phyloP scores from a whole-genome alignment of 2,888 invertebrate species.

The Strigamia transsilvanica region DNA sequence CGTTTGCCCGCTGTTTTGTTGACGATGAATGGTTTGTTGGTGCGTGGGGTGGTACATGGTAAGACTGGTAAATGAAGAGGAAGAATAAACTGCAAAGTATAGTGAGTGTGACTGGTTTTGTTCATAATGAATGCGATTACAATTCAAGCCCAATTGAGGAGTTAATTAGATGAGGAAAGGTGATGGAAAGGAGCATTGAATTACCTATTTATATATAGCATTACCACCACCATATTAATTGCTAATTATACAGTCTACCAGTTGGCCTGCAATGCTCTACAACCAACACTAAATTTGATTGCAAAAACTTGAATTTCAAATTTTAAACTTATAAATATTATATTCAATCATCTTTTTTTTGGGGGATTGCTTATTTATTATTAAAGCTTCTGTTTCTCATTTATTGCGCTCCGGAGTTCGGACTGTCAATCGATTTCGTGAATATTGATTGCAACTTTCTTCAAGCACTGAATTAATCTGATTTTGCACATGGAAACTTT shows the following conservation, averaged over 20 bases:
- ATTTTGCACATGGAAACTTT: background rate
- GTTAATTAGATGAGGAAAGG: slow-evolving; percentile 39
- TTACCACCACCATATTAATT: background rate
- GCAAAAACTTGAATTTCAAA: background rate
- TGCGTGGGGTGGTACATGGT: too few relatives aligned
- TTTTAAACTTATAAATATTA: background rate
- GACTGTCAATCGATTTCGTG: background rate
- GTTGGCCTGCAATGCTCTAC: background rate
- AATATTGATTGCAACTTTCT: background rate
- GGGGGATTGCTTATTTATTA: background rate
- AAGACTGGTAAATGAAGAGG: background rate
- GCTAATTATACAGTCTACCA: background rate
- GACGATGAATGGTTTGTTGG: too few relatives aligned
- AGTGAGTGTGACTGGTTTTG: background rate
- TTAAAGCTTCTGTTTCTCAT: background rate
- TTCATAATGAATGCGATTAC: background rate
- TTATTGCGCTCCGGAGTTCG: background rate
- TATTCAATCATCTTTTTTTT: background rate
- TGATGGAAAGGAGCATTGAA: slow-evolving; percentile 1
- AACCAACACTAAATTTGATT: background rate
- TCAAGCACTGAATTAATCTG: background rate
- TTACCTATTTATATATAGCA: slow-evolving; percentile 20
- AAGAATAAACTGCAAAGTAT: background rate
- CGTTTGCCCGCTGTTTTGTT: too few relatives aligned
- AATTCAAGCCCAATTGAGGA: background rate